These are phyloP conservation scores for Sebastes jordani DNA, from an alignment of 2,797 vertebrate species.

Conservation along the genomic window DNA sequence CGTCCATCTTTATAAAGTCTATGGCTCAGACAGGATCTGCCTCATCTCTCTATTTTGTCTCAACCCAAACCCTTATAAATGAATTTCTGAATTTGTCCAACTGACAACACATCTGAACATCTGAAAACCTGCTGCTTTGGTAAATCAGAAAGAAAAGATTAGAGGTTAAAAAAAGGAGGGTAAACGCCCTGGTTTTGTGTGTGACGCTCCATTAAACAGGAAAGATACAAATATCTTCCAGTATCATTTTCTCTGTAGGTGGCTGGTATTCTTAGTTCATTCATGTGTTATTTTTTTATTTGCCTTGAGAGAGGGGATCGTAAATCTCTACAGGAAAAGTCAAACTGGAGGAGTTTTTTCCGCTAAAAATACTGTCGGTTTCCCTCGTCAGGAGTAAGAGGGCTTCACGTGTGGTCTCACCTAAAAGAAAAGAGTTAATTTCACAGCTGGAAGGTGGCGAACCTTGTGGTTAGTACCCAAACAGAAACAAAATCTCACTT, in stretches of 20 bases:
- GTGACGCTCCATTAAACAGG: conserved; percentile 23
- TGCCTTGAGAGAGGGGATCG: conserved; percentile 58
- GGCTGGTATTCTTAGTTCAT: conserved; percentile 74
- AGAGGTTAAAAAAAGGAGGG: background rate
- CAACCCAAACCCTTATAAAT: conserved; percentile 14
- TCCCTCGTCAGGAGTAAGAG: conserved; percentile 71
- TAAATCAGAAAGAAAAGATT: conserved; percentile 17
- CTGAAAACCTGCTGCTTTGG: background rate
- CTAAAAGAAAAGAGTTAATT: conserved; percentile 76
- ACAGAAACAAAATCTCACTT: conserved; percentile 39
- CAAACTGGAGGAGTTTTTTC: conserved; percentile 50
- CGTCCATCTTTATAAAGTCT: no score
- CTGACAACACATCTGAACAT: background rate
- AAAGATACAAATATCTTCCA: conserved; percentile 50
- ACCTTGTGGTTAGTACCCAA: conserved; percentile 49
- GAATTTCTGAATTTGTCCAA: conserved; percentile 2
- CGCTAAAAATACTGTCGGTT: conserved; percentile 75
- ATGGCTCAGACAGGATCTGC: background rate
- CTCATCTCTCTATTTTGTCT: conserved; percentile 18
- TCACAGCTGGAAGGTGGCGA: conserved; percentile 80
- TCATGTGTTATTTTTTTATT: conserved; percentile 58
- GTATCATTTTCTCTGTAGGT: conserved; percentile 73
- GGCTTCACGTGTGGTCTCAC: conserved; percentile 85
- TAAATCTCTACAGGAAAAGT: conserved; percentile 75
- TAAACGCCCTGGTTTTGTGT: conserved; percentile 7